Percentiles rank a stretch among this genome's conserved stretches.
These are phyloP conservation scores for Drosophila tropicalis DNA, from an alignment of 1,140 invertebrate genomes.

Conservation along the genomic window DNA sequence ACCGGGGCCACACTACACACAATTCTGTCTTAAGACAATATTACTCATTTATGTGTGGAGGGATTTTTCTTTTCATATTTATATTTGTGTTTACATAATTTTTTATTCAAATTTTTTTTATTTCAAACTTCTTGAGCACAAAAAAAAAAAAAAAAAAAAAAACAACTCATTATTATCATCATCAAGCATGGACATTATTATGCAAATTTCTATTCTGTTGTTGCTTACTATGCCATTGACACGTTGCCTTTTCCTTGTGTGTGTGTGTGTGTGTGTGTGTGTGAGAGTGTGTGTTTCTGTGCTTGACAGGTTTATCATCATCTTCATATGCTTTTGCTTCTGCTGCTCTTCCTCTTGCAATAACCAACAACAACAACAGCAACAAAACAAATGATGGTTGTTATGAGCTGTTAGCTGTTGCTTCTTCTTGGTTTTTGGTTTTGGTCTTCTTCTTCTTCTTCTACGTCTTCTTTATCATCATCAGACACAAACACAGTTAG, in stretches of 20 bases:
- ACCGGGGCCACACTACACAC: no score
- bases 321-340: constrained; percentile 27
- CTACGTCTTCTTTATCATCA: constrained; percentile 13
- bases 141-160: not conserved
- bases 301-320: constrained; percentile 72
- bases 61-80: constrained; percentile 34
- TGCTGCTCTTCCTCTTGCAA: constrained; percentile 20
- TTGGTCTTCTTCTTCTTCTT: constrained; percentile 4
- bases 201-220: constrained; percentile 55
- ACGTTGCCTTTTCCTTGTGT: constrained; percentile 33
- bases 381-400: constrained; percentile 63
- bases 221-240: constrained; percentile 58
- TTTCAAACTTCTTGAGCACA: constrained; percentile 51
- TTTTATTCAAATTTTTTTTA: constrained; percentile 55
- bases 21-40: constrained; percentile 48
- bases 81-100: constrained; percentile 67
- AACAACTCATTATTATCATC: constrained; percentile 3
- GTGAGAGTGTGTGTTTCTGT: constrained; percentile 29
- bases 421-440: constrained; percentile 24
- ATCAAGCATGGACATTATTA: constrained; percentile 60
- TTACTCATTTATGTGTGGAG: constrained; percentile 64
- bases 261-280: constrained; percentile 39
- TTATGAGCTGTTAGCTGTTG: constrained; percentile 41
- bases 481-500: constrained; percentile 34
- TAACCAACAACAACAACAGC: not conserved